Evolutionary conservation across 2,797 vertebrate genomes (phyloP).

Genomic region (Morelia viridis): DNA sequence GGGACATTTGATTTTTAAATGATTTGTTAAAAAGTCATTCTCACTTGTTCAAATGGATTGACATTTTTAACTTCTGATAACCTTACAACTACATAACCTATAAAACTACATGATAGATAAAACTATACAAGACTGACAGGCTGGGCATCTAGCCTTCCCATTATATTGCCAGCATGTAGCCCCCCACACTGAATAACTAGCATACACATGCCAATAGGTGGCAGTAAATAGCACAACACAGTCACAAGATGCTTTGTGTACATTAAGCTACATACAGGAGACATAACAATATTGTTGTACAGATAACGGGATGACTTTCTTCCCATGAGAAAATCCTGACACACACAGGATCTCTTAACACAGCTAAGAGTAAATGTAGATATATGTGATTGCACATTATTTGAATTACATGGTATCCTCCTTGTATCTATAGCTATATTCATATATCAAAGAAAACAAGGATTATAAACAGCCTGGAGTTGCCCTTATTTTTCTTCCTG

Average conservation of each 20-base stretch:
- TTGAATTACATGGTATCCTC: not conserved
- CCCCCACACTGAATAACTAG: too few relatives aligned
- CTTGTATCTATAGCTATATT: not conserved
- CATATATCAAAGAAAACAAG: not conserved
- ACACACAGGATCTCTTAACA: not conserved
- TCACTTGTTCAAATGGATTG: constrained; percentile 7
- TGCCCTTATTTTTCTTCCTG: not conserved
- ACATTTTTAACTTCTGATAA: constrained; percentile 34
- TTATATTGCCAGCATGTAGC: too few relatives aligned
- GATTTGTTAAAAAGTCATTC: constrained; percentile 12
- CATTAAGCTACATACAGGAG: too few relatives aligned
- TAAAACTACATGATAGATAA: too few relatives aligned
- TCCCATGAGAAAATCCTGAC: too few relatives aligned
- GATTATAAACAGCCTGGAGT: not conserved
- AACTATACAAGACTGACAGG: too few relatives aligned
- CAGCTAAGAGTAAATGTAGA: not conserved
- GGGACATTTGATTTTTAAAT: not conserved
- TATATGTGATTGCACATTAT: not conserved
- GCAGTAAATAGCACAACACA: too few relatives aligned
- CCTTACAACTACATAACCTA: not conserved
- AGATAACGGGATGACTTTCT: too few relatives aligned
- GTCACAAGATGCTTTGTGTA: too few relatives aligned
- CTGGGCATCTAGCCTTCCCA: too few relatives aligned
- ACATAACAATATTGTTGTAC: too few relatives aligned
- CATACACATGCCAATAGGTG: too few relatives aligned